A percentile compares a stretch with the other conserved stretches of the same genome.
Conservation (phyloP, 2,113 vertebrate genomes). For the Caloenas nicobarica region DNA sequence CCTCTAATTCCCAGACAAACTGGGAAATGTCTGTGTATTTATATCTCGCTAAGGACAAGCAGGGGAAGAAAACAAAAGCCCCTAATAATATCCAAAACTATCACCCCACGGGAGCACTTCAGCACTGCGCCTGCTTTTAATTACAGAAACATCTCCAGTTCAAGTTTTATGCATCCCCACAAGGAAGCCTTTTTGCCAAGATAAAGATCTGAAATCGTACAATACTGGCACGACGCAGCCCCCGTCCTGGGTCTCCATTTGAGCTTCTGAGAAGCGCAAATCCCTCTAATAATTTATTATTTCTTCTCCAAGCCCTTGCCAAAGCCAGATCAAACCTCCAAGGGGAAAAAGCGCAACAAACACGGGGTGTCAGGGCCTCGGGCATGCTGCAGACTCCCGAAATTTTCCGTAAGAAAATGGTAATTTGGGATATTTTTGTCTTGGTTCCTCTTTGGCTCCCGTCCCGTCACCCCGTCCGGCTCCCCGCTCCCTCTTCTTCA, state of each 20-base stretch:
- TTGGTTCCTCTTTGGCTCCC: background rate
- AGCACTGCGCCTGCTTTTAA: conserved; percentile 26
- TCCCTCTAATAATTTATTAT: background rate
- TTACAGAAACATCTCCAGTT: conserved; percentile 1
- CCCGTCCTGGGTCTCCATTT: background rate
- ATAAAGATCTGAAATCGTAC: conserved; percentile 42
- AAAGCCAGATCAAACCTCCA: fast-evolving
- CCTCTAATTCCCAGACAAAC: background rate
- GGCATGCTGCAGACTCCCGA: background rate
- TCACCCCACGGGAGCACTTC: conserved; percentile 41
- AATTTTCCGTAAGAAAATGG: fast-evolving
- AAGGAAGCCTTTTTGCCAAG: conserved; percentile 28
- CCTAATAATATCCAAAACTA: conserved; percentile 41
- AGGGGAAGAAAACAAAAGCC: conserved; percentile 20
- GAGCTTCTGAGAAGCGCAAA: background rate
- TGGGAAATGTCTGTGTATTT: conserved; percentile 31
- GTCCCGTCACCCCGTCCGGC: fast-evolving
- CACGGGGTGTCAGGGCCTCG: background rate
- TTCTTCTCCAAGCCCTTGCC: background rate
- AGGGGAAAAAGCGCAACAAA: background rate
- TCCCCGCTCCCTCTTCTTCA: background rate
- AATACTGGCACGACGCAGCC: background rate
- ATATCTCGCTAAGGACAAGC: conserved; percentile 26
- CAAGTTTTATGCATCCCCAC: background rate
- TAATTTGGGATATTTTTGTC: background rate